Evolutionary conservation across 2,797 vertebrate species (phyloP).

Genomic region (Coilia nasus): DNA sequence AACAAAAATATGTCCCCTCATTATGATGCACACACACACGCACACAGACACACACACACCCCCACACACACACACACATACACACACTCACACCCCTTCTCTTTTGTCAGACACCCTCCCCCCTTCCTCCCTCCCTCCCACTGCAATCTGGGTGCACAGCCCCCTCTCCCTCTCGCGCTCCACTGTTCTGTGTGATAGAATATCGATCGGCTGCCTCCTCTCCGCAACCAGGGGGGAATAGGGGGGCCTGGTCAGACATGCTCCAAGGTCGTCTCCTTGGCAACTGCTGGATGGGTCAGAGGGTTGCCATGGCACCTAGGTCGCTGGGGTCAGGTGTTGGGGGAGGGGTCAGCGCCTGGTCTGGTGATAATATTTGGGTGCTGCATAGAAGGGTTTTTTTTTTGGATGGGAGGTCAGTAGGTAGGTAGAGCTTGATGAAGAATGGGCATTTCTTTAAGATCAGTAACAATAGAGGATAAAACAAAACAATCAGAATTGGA

Average conservation of each 20-base stretch:
- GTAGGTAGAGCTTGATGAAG: background rate
- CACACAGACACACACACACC: slow-evolving; percentile 55
- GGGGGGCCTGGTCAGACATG: slow-evolving; percentile 77
- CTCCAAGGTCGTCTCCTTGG: slow-evolving; percentile 83
- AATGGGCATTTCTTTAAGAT: slow-evolving; percentile 17
- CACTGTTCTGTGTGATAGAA: slow-evolving; percentile 86
- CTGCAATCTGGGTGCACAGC: slow-evolving; percentile 80
- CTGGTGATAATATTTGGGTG: slow-evolving; percentile 53
- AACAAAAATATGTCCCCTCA: slow-evolving; percentile 57
- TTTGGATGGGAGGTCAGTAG: slow-evolving; percentile 3
- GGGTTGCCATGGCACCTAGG: slow-evolving; percentile 81
- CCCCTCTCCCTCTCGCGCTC: slow-evolving; percentile 78
- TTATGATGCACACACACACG: slow-evolving; percentile 52
- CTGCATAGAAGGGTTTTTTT: slow-evolving; percentile 35
- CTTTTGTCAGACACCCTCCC: slow-evolving; percentile 57
- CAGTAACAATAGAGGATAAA: background rate
- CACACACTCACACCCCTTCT: slow-evolving; percentile 47
- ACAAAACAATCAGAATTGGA: background rate
- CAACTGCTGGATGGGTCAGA: slow-evolving; percentile 78
- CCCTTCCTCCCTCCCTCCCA: slow-evolving; percentile 41
- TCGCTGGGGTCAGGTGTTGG: slow-evolving; percentile 73
- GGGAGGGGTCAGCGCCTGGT: slow-evolving; percentile 55
- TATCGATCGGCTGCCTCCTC: slow-evolving; percentile 81
- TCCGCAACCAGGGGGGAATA: slow-evolving; percentile 64
- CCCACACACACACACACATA: slow-evolving; percentile 52